Conservation (phyloP, 2,888 invertebrate species). For the Erpobdella octoculata region DNA sequence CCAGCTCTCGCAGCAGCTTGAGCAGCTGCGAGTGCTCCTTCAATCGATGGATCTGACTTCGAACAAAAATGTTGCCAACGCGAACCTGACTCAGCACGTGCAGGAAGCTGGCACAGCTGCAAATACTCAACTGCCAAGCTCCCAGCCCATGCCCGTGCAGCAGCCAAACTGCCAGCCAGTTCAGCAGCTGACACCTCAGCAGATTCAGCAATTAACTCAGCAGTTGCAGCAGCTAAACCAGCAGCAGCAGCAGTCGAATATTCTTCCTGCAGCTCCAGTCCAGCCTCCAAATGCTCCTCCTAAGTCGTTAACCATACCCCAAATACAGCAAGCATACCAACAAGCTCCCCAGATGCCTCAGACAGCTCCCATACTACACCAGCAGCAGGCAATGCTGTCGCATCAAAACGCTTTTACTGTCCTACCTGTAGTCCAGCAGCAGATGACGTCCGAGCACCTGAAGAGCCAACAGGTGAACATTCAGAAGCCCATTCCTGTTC, state of each 20-base stretch:
- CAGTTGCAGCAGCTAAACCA: slow-evolving; percentile 13
- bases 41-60: not conserved
- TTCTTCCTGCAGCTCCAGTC: not conserved
- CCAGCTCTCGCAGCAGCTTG: slow-evolving; percentile 12
- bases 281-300: not conserved
- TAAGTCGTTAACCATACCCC: slow-evolving; percentile 24
- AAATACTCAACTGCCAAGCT: too few relatives aligned
- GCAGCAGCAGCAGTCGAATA: slow-evolving; percentile 2
- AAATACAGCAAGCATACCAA: slow-evolving; percentile 13
- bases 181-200: not conserved
- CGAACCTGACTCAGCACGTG: not conserved
- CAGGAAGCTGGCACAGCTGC: not conserved
- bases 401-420: slow-evolving; percentile 7
- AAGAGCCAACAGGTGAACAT: slow-evolving; percentile 1
- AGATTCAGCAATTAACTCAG: slow-evolving; percentile 9
- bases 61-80: too few relatives aligned
- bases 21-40: not conserved
- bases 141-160: not conserved
- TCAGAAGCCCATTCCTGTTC: slow-evolving; percentile 24
- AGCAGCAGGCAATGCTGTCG: not conserved
- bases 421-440: not conserved
- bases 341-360: not conserved
- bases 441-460: not conserved
- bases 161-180: not conserved
- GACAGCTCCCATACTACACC: slow-evolving; percentile 1